Conservation (phyloP, 2,797 vertebrate genomes). For the Mormyrops attenuatus region DNA sequence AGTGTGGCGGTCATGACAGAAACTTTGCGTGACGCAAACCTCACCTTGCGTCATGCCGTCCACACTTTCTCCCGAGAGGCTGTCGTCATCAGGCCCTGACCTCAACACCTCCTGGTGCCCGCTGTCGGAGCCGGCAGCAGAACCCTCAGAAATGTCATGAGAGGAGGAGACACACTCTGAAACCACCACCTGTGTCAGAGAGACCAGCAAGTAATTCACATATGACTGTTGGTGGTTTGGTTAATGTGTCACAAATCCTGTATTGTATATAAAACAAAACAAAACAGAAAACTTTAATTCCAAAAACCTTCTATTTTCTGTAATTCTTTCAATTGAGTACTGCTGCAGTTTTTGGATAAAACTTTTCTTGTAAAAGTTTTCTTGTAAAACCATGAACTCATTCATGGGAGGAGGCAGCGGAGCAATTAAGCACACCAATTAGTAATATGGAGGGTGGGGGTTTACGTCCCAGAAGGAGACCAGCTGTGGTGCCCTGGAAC, state of each 20-base stretch:
- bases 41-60: conserved; percentile 83
- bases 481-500: background rate
- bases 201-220: background rate
- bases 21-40: background rate
- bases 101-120: conserved; percentile 55
- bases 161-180: conserved; percentile 58
- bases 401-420: background rate
- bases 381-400: background rate
- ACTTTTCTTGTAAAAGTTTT: too few relatives aligned
- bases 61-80: conserved; percentile 81
- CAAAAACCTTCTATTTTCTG: background rate
- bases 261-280: background rate
- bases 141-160: conserved; percentile 46
- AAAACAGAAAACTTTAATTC: background rate
- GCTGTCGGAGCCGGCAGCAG: conserved; percentile 52
- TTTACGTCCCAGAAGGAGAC: background rate
- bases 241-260: background rate
- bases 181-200: conserved; percentile 50
- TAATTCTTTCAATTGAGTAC: background rate
- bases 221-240: background rate
- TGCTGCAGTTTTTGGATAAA: background rate
- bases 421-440: background rate
- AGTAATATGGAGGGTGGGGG: background rate
- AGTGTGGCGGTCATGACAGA: background rate
- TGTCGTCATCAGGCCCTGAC: conserved; percentile 76